Base-by-base conservation (phyloP, 2,888 invertebrate genomes). In the Amiota communis region DNA sequence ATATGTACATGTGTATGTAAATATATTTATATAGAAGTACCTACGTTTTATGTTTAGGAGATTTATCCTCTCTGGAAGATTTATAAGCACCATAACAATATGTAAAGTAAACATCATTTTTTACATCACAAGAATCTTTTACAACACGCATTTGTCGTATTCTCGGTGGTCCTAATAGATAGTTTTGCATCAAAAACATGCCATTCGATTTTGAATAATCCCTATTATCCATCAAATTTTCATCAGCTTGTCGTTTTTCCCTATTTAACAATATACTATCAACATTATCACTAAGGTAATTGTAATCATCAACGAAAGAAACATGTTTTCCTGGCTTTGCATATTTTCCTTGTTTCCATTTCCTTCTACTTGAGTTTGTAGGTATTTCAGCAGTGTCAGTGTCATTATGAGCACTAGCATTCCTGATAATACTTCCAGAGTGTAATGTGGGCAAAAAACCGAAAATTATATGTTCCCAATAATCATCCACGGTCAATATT, bases 141-240 rank as follows among this genome's bases (percentile, higher is more conserved):
- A 1, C 6, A 0, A 79, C 72, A n/a, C 72, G 57, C 3, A 79
- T 67, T 56, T 79, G 77, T 0, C 79, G 51, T 3, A 79, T 20
- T 20, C 79, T 72, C 8, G 77, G 74, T 0, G 79, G 73, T n/a
- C 79, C 79, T 0, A 79, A 57, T 23, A 79, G 15, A 0, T 77
- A 8, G 68, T 75, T 79, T 0, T 74, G 76, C 53, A 76, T 74
- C 10, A 63, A 9, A 1, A 78, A 1, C 1, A 51, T 69, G 0
- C 78, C 76, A 20, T 68, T 49, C 9, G 59, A 20, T 15, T 1
- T 0, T 1, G 49, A 9, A 15, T 74, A 23, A 11, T 36, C 36
- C 36, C 6, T 36, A 0, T 4, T 0, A 36, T 36, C 6, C 36
- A 36, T 36, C 36, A 36, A 36, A 36, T 36, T 36, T 36, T 36